phyloP scores from a whole-genome alignment of 1,140 invertebrate species.

The Drosophila bipectinata region DNA sequence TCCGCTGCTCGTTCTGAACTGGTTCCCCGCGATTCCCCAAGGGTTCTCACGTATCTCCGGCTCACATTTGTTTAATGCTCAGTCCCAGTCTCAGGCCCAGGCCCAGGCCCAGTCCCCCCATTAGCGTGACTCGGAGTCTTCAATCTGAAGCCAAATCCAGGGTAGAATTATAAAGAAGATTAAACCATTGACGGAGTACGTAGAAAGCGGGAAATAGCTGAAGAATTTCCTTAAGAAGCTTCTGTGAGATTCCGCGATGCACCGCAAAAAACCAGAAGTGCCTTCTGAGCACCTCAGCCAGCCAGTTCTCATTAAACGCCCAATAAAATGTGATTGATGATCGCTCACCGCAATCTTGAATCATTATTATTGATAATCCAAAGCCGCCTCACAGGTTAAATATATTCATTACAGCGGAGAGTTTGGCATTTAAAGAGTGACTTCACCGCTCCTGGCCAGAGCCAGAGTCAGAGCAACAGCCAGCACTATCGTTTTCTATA shows the following conservation, averaged over 20 bases:
- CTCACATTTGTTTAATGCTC: constrained; percentile 35
- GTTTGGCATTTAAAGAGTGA: too few species aligned
- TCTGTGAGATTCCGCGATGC: background rate
- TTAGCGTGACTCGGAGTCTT: constrained; percentile 41
- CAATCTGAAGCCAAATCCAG: constrained; percentile 8
- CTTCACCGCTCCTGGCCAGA: too few species aligned
- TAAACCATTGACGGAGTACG: constrained; percentile 14
- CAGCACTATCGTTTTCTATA: too few species aligned
- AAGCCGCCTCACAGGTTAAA: too few species aligned
- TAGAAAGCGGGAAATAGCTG: background rate
- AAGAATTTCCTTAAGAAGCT: constrained; percentile 1
- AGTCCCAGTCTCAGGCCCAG: constrained; percentile 2
- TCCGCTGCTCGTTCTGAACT: background rate
- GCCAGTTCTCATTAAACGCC: too few species aligned
- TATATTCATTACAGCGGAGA: too few species aligned
- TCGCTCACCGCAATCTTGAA: too few species aligned
- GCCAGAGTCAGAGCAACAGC: too few species aligned
- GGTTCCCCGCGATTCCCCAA: constrained; percentile 18
- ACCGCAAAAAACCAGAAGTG: background rate
- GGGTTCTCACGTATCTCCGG: constrained; percentile 70
- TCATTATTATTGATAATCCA: too few species aligned
- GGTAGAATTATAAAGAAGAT: constrained; percentile 17
- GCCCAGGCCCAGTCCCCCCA: constrained; percentile 11
- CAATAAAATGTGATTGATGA: too few species aligned
- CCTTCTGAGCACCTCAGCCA: too few species aligned